Evolutionary conservation across 1,140 invertebrate genomes (phyloP), one percentile per base, ranked within the genome.

Genomic region (Orius insidiosus): DNA sequence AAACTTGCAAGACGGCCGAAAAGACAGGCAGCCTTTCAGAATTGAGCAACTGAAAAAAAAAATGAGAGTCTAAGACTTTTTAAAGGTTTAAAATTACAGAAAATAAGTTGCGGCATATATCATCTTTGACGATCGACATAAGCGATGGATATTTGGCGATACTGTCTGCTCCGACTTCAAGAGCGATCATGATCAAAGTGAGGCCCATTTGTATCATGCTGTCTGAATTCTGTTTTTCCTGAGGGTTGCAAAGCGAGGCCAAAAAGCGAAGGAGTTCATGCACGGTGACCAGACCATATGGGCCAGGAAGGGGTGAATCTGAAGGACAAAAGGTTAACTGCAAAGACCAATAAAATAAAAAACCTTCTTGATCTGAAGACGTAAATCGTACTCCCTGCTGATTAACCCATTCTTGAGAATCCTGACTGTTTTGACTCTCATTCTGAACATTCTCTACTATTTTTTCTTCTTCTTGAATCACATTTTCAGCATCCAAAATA

Each of bases 201-300:
- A 99, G 69, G 0, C 92, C 93, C 45, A 94, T 75, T 57, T 93
- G 81, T 24, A 92, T 86, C 85, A 95, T 96, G 1, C 76, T 74
- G 56, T 96, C 88, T 0, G 83, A 85, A 60, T 98, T 98, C 60
- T 95, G 84, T 45, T 79, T 75, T 55, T 93, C 85, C 19, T 80
- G 67, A 0, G 88, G 87, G 66, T 90, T 94, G 55, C 88, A 93
- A 1, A 98, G 66, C 1, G 87, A 85, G 41, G 95, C 83, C 13
- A 98, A 71, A 65, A 97, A 98, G 36, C 85, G 70, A 53, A 98
- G 85, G 11, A 99, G 63, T 63, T 98, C 94, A 46, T 85, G 67
- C 11, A 97, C 84, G 61, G n/a, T 96, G 0, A 83, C 78, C 31
- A 96, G 66, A 18, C 92, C 92, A 63, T 98, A 97, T 0, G 94